Base-by-base conservation (phyloP, 2,113 vertebrate species). In the Apaloderma vittatum region DNA sequence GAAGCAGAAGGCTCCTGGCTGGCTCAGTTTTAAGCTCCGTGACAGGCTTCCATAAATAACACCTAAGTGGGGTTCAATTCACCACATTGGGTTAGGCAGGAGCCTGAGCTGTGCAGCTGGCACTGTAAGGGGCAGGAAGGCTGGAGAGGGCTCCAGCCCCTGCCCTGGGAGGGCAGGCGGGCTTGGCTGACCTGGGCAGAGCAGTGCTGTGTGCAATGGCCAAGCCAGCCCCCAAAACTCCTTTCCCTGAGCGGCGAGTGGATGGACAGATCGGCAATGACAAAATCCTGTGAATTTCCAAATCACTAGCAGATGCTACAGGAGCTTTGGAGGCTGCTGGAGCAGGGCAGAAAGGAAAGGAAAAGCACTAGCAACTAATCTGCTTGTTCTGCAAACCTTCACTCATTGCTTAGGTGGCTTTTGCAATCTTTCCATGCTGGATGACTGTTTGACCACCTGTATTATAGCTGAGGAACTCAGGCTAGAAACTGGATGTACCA, bases 31-130 rank as follows among this genome's bases (percentile, higher is more conserved):
- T 74, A 93, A 83, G 79, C 86, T 90, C 76, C 51, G 75, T 96
- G 95, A 96, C 90, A 92, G 21, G 94, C 63, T 96, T 97, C 72
- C 78, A 71, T 92, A 97, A 97, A 67, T 71, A 92, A 86, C 49
- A 83, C 36, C 62, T 82, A 26, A 77, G 70, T 62, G 86, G 40
- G 52, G 52, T 49, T 37, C 3, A 3, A 5, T 67, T 86, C 59
- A 86, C 75, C 37, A 45, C 55, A 55, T 24, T 1, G 2, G 55
- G 20, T 29, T 1, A 16, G 15, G 24, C 49, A 22, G 43, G 67
- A 76, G 63, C n/a, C 49, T 76, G 49, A 86, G 71, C 46, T 65
- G 40, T 1, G 7, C 37, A 61, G 30, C 17, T 15, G 63, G 26
- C 46, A 67, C 21, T 51, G 52, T 32, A 66, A 91, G 55, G 51